Conservation (phyloP, 2,113 vertebrate genomes). For the Petromus typicus region DNA sequence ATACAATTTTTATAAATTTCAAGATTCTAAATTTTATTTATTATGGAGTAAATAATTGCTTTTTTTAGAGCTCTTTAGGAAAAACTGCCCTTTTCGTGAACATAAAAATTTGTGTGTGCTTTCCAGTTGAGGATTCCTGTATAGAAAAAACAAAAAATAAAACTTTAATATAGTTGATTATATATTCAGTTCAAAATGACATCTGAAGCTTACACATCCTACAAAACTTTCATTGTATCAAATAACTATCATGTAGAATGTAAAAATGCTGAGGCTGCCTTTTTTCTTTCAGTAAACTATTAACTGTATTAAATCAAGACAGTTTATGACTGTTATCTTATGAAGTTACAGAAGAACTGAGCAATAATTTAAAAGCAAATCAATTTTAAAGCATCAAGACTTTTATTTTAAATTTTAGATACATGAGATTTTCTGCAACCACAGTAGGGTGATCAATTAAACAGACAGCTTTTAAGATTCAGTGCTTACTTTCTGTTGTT, state of each 20-base stretch:
- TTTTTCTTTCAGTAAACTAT: conserved; percentile 54
- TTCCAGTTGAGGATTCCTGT: conserved; percentile 28
- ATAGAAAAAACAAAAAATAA: background rate
- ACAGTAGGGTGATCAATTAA: conserved; percentile 81
- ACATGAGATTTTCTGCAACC: conserved; percentile 74
- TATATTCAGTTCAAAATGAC: conserved; percentile 55
- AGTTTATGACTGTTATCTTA: conserved; percentile 52
- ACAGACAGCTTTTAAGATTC: conserved; percentile 86
- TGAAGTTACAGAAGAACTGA: conserved; percentile 69
- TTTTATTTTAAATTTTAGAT: conserved; percentile 76
- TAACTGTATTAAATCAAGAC: conserved; percentile 55
- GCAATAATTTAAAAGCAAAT: conserved; percentile 73
- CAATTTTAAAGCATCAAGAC: conserved; percentile 79
- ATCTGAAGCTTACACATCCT: conserved; percentile 46
- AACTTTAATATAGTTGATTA: background rate
- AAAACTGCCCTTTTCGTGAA: conserved; percentile 44
- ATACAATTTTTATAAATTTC: background rate
- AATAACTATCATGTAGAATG: conserved; percentile 48
- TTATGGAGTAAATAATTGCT: background rate
- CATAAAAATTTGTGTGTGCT: background rate
- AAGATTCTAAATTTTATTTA: conserved; percentile 28
- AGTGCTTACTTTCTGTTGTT: conserved; percentile 99
- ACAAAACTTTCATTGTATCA: conserved; percentile 18
- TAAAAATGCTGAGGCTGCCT: conserved; percentile 47
- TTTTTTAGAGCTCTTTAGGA: background rate